phyloP scores from a whole-genome alignment of 2,888 invertebrate species.

The Mesorhabditis spiculigera region DNA sequence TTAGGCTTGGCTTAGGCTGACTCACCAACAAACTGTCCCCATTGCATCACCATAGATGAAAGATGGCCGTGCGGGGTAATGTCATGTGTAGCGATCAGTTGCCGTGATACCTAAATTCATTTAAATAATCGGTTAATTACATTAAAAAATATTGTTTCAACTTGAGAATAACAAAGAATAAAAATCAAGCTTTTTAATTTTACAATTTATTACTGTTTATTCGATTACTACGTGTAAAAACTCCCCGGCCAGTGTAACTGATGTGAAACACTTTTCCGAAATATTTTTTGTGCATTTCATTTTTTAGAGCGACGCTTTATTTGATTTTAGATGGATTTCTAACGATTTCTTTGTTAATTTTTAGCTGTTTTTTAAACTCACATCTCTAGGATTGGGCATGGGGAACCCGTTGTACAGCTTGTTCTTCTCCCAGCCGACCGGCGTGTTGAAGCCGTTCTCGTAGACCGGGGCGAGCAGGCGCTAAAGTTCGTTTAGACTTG shows the following conservation, averaged over 20 bases:
- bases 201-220: not conserved
- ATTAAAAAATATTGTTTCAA: no score
- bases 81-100: conserved; percentile 76
- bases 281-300: no score
- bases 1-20: not conserved
- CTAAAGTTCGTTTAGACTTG: conserved; percentile 71
- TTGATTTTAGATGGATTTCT: no score
- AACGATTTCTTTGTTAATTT: no score
- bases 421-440: conserved; percentile 85
- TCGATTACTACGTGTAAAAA: no score
- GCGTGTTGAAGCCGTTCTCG: conserved; percentile 87
- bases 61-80: conserved; percentile 71
- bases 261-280: no score
- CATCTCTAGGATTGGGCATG: conserved; percentile 37
- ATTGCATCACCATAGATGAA: conserved; percentile 98
- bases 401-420: conserved; percentile 77
- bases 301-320: no score
- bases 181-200: not conserved
- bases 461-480: conserved; percentile 82
- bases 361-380: conserved; percentile 7
- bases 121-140: no score
- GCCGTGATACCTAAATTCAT: conserved; percentile 70
- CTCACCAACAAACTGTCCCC: conserved; percentile 85
- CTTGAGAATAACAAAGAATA: no score
- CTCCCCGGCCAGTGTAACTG: no score